Evolutionary conservation across 2,797 vertebrate species (phyloP).

Genomic region (Hipposideros larvatus): DNA sequence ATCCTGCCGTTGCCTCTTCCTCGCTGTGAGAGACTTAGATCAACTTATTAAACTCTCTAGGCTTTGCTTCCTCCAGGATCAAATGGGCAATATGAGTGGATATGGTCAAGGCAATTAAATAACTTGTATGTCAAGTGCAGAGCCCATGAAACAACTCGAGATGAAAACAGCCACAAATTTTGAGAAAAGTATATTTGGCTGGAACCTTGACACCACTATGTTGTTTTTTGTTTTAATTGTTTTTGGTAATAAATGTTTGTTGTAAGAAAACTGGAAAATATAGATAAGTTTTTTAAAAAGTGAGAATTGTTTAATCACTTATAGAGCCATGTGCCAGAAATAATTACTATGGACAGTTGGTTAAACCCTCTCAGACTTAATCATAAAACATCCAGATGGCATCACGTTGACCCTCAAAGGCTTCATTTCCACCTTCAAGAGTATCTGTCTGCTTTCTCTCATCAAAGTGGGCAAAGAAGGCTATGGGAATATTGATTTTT

Average conservation of each 20-base stretch:
- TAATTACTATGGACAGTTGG: background rate
- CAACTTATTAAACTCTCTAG: background rate
- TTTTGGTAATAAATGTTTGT: background rate
- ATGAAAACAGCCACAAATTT: background rate
- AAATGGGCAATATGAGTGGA: background rate
- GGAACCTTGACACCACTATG: background rate
- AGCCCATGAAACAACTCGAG: background rate
- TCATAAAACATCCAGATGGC: background rate
- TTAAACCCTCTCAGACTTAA: background rate
- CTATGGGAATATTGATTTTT: constrained; percentile 68
- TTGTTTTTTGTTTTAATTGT: background rate
- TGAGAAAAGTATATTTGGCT: background rate
- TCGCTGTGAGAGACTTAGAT: background rate
- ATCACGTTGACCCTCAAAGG: background rate
- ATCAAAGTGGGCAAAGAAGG: background rate
- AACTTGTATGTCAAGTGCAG: background rate
- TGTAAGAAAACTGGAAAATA: constrained; percentile 23
- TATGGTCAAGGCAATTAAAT: background rate
- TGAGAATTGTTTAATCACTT: background rate
- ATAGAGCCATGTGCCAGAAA: background rate
- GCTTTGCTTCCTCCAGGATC: background rate
- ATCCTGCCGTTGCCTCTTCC: background rate
- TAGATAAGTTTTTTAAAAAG: background rate
- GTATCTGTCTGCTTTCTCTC: background rate
- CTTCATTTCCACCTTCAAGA: background rate